Evolutionary conservation across 2,113 vertebrate species (phyloP), one percentile per base, ranked within the genome.

Genomic region (Canis aureus): DNA sequence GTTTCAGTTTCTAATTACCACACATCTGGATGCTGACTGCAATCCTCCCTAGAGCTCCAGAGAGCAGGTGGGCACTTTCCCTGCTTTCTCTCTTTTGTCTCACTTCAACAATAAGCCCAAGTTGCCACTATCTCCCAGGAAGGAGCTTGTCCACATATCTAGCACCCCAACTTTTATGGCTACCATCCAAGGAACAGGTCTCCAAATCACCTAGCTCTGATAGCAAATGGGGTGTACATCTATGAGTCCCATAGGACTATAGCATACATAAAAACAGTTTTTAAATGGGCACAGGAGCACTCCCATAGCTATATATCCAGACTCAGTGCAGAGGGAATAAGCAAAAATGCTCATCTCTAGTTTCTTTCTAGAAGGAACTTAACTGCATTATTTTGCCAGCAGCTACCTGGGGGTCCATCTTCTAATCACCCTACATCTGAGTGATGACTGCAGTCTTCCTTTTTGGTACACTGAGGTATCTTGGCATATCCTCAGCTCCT

Each of bases 61-160:
- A n/a, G 49, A 87, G 35, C 35, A 94, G 23, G 19, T 79, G 49
- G 60, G 19, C 25, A 67, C 51, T 86, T 49, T 29, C 80, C 13
- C 13, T 67, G 17, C 11, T 71, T 79, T 79, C 25, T 87, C 64
- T 25, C n/a, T 51, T 86, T 94, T 87, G 60, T 27, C 51, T 67
- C 69, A 87, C 51, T 87, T 19, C 35, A 79, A 59, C 60, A 93
- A 49, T 87, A 79, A 95, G 53, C 59, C 53, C 60, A 79, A 86
- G 17, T 87, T 32, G 19, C 74, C 64, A 73, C 25, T 62, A n/a
- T 80, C 64, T 73, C 20, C 64, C 55, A 87, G 23, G 10, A 95
- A 91, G 53, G 38, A 43, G 29, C 62, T 86, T 80, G 32, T 80
- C 74, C 25, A 62, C 12, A 53, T 16, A 81, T 73, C 53, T 73